These are phyloP conservation scores for Toxotes chatareus DNA, from an alignment of 2,113 vertebrate species.

Conservation along the genomic window DNA sequence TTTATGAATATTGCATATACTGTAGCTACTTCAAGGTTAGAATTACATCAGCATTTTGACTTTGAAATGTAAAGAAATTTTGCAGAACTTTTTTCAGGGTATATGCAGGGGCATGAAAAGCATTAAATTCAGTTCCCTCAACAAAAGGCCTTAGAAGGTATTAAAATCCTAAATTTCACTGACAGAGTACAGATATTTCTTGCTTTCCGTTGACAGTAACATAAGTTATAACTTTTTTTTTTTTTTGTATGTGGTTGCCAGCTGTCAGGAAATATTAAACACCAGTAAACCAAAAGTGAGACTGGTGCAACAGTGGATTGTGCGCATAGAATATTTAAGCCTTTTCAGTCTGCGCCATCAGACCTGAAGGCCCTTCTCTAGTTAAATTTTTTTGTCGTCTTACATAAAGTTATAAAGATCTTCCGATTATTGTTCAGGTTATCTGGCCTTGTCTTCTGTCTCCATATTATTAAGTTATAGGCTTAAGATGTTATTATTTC, in stretches of 20 bases:
- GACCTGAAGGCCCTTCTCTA: not conserved
- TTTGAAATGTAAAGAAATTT: not conserved
- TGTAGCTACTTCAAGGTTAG: not conserved
- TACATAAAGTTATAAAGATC: not conserved
- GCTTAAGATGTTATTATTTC: not conserved
- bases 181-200: too few species aligned
- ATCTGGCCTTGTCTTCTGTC: too few species aligned
- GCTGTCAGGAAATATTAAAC: too few species aligned
- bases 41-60: not conserved
- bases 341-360: not conserved
- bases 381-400: too few species aligned
- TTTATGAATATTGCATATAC: conserved; percentile 28
- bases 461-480: not conserved
- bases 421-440: too few species aligned
- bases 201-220: too few species aligned
- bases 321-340: not conserved
- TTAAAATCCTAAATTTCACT: not conserved
- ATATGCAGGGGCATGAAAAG: not conserved
- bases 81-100: not conserved
- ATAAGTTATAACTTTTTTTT: too few species aligned
- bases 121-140: not conserved
- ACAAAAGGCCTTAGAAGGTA: not conserved
- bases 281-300: not conserved
- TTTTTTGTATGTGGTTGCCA: too few species aligned
- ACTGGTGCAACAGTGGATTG: too few species aligned